Base-by-base conservation (phyloP, 2,797 vertebrate species). In the Gadopsis marmoratus region DNA sequence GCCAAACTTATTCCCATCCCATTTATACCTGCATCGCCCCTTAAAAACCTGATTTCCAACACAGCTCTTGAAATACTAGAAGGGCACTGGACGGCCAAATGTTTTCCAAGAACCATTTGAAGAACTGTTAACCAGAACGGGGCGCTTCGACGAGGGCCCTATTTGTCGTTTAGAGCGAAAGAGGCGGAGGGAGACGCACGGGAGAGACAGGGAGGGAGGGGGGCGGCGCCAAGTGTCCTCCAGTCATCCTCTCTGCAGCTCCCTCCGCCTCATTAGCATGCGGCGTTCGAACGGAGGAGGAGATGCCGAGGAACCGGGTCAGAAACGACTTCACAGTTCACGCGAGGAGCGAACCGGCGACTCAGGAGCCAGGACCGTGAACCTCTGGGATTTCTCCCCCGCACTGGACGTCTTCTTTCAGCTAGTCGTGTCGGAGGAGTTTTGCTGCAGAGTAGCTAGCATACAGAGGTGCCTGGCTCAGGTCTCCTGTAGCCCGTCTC, bases 211-310 rank as follows among this genome's bases (percentile, higher is more conserved):
- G 33, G 73, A 23, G 73, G 23, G 63, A 90, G 66, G 74, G 78
- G 76, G 93, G 93, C 89, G 92, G 92, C 88, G 2, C 90, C 90
- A 63, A 67, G 88, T 83, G 84, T 91, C 89, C 88, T 89, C 79
- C 90, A 61, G 74, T 87, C 89, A 85, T 88, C 86, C 83, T 90
- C 86, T 76, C 26, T 26, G 26, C 81, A 12, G 16, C 79, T 87
- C 72, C 23, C 59, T 63, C 60, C 7, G 61, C 41, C 11, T 70
- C 80, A 76, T 61, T 85, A 61, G 59, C 21, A 43, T 74, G 74
- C 79, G 31, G 89, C 86, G 19, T 85, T 81, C 85, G 84, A 83
- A 80, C 78, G 68, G 66, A 82, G 80, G 35, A 3, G 12, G 14
- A 14, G 14, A 17, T 9, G 50, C 63, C 3, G 5, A 41, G 51